Conservation (phyloP, 2,113 vertebrate genomes). For the Sapajus apella region DNA sequence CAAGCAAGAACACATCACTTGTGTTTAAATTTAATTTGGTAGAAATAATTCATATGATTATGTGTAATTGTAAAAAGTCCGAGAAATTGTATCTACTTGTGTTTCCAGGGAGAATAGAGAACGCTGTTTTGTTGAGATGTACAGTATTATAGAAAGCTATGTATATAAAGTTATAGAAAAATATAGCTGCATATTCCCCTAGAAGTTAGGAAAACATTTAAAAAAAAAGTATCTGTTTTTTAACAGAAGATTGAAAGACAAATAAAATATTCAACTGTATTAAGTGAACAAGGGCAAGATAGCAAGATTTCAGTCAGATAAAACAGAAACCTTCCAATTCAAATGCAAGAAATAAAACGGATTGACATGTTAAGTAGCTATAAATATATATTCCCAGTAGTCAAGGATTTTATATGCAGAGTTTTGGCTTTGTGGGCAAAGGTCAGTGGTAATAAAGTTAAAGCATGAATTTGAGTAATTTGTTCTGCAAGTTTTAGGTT, state of each 20-base stretch:
- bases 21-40: background rate
- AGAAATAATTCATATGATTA: background rate
- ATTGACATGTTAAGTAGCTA: background rate
- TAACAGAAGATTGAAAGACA: background rate
- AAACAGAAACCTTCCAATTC: fast-evolving
- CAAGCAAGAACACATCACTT: background rate
- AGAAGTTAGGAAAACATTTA: background rate
- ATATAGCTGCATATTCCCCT: background rate
- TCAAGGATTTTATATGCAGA: background rate
- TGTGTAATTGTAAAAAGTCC: background rate
- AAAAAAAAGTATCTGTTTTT: background rate
- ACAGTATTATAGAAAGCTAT: background rate
- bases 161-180: background rate
- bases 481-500: too few relatives aligned
- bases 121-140: background rate
- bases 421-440: background rate
- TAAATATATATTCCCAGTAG: too few relatives aligned
- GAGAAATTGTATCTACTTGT: background rate
- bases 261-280: background rate
- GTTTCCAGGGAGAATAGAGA: background rate
- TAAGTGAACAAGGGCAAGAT: background rate
- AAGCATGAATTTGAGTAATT: background rate
- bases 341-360: background rate
- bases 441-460: too few relatives aligned
- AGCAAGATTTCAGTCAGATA: background rate